Base-by-base conservation (phyloP, 2,888 invertebrate genomes). In the Tupiocoris notatus region DNA sequence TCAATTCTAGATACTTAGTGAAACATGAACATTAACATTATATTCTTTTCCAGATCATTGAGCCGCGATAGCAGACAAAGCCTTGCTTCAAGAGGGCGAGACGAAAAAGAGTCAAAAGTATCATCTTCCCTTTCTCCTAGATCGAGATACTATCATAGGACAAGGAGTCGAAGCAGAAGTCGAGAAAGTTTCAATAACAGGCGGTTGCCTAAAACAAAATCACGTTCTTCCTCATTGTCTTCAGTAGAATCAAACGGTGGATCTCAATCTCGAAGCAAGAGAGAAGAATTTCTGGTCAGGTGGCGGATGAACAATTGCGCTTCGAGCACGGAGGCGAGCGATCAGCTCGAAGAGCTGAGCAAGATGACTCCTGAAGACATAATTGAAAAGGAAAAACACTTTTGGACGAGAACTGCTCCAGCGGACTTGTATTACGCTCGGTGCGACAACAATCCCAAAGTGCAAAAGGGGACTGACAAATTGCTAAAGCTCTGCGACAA, bases 381-480 rank as follows among this genome's bases (percentile, higher is more conserved):
- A 20, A 82, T 85, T 39, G 84, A 85, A 77, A 82, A 82, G 74
- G 86, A 86, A 75, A 83, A 84, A 58, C 86, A 86, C 79, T 87
- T 88, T 64, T 96, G 96, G 95, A 92, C 92, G 25, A 87, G 96
- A 78, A 93, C 94, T 66, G 94, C 96, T 0, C 96, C 96, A 2
- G 94, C 95, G 0, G 96, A 96, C 83, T 86, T 94, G 1, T 96
- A 92, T 84, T 96, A 96, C 82, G 86, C 62, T 24, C 65, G 68
- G 54, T 64, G 70, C n/a, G 67, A 68, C 20, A 66, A 54, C 22
- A 87, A 87, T 83, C 86, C 87, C 0, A 87, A 86, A 75, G 87
- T 90, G 58, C 88, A 93, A 78, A 86, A 86, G 80, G 92, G 91
- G 23, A 93, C 94, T 0, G 83, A 86, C 0, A 91, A 91, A 80